These are phyloP conservation scores for Epinephelus malabaricus DNA, from an alignment of 2,797 vertebrate species.

Conservation along the genomic window DNA sequence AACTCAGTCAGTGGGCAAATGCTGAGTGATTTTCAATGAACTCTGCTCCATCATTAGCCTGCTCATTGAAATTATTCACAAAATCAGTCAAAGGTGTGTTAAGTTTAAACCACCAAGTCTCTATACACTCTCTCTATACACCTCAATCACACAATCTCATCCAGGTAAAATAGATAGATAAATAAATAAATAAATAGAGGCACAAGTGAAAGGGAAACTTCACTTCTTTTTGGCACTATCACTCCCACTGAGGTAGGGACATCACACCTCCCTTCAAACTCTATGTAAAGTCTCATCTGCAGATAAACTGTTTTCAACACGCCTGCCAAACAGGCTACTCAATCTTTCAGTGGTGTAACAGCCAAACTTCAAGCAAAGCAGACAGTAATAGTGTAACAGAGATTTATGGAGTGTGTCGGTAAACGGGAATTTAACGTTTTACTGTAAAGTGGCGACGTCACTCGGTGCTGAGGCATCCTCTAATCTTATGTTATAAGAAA, in stretches of 20 bases:
- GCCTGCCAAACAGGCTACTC: neutral
- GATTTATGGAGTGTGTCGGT: neutral
- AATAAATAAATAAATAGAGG: too few species aligned
- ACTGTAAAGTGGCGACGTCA: conserved; percentile 9
- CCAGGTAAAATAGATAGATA: too few species aligned
- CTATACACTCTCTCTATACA: too few species aligned
- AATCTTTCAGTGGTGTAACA: neutral
- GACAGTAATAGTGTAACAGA: fast-evolving
- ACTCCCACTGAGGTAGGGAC: neutral
- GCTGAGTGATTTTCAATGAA: conserved; percentile 40
- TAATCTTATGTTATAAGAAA: neutral
- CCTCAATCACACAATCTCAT: neutral
- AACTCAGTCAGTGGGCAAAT: conserved; percentile 11
- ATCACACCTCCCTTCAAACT: conserved; percentile 6
- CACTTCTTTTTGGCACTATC: too few species aligned
- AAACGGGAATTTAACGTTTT: neutral
- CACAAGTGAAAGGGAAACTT: too few species aligned
- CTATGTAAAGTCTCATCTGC: neutral
- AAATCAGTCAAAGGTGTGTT: conserved; percentile 1
- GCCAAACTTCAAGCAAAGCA: neutral
- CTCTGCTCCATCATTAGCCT: conserved; percentile 39
- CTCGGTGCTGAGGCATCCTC: neutral
- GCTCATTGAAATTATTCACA: conserved; percentile 15
- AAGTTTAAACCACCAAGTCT: neutral
- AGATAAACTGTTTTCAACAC: neutral